Base-by-base conservation (phyloP, 2,888 invertebrate species). In the Eristalis tenax region DNA sequence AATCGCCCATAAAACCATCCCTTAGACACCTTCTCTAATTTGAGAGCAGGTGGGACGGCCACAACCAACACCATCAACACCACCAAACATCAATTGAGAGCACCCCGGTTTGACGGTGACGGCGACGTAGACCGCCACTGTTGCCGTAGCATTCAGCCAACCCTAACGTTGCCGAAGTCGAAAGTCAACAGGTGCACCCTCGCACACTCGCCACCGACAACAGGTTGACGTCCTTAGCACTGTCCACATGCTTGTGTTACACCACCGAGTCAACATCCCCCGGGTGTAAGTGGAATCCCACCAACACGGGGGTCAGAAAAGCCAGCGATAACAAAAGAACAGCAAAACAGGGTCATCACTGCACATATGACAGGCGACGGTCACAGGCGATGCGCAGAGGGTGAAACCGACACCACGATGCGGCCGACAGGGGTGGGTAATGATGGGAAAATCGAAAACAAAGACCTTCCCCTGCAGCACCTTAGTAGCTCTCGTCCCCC, bases 171-270 rank as follows among this genome's bases (percentile, higher is more conserved):
- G 35, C 26, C 38, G 43, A 22, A 68, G 77, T 71, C 68, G 76
- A 82, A 73, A 75, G 77, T 77, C 85, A 86, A 86, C 85, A 86
- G 85, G 85, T 86, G 56, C 77, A 74, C 65, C n/a, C 73, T 68
- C 56, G 56, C 43, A 59, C 26, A 59, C 66, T 61, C 66, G 64
- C 57, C 69, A 18, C 59, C 11, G 28, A 43, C 86, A 83, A 79
- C 87, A 83, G 76, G 83, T 87, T 76, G 76, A 73, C 76, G 73
- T 79, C 43, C 70, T 63, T 26, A 23, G 63, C 57, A 50, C 69
- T 63, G 70, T 43, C 26, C 65, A 63, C 57, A 69, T 59, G 66
- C 64, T 32, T 32, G 32, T 32, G 32, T 32, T 32, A 35, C 70
- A 70, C 56, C 81, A 68, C 63, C 75, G 71, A 76, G 15, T 13